phyloP scores from a whole-genome alignment of 2,113 vertebrate species.

The Dryoscopus gambensis region DNA sequence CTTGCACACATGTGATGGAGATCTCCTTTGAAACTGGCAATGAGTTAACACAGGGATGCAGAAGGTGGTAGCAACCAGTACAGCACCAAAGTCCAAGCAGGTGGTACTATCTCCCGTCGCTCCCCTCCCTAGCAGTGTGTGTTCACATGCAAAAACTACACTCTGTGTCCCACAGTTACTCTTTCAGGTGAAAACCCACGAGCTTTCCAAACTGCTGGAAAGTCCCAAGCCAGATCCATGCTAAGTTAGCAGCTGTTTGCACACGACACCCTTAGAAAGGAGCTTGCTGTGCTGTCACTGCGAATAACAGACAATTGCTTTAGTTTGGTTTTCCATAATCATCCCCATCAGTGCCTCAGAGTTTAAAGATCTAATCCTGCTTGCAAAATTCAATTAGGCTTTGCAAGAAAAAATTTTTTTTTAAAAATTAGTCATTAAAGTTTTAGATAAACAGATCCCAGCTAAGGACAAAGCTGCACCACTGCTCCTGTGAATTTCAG shows the following conservation, averaged over 20 bases:
- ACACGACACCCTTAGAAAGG: background rate
- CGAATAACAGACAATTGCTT: background rate
- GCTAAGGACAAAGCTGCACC: slow-evolving; percentile 37
- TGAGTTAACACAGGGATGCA: background rate
- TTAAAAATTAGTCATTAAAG: background rate
- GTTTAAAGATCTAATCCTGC: slow-evolving; percentile 43
- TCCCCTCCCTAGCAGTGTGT: background rate
- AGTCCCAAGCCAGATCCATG: background rate
- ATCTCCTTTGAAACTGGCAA: background rate
- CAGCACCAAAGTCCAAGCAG: background rate
- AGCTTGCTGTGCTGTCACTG: background rate
- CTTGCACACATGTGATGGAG: background rate
- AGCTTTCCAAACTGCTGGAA: background rate
- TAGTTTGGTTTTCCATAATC: background rate
- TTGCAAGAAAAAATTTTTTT: background rate
- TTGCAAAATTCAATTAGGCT: slow-evolving; percentile 31
- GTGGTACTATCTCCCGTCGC: rapidly evolving
- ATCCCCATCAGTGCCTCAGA: slow-evolving; percentile 13
- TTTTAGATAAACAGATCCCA: slow-evolving; percentile 42
- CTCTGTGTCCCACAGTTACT: background rate
- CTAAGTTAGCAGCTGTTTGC: background rate
- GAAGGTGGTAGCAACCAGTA: background rate
- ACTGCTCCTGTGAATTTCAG: background rate
- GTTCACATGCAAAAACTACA: background rate
- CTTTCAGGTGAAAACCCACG: background rate